These are phyloP conservation scores for Oryzias curvinotus DNA, from an alignment of 2,113 vertebrate genomes.

Conservation along the genomic window DNA sequence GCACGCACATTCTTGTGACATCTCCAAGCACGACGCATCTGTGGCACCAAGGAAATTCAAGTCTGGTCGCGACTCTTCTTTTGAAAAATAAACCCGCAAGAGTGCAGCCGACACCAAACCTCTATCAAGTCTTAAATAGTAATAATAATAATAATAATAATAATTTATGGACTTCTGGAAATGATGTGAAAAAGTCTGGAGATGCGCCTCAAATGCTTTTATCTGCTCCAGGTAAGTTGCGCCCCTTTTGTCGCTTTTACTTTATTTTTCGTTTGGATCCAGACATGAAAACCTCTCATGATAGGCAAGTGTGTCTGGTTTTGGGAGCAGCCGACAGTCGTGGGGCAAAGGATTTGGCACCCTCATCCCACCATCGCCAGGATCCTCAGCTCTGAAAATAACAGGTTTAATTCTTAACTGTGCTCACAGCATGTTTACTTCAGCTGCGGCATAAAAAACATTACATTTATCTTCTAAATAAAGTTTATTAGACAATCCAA, in stretches of 20 bases:
- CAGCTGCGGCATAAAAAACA: neutral
- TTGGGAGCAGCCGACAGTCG: neutral
- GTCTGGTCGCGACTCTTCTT: constrained; percentile 20
- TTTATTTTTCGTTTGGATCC: neutral
- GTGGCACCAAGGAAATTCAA: neutral
- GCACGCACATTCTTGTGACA: constrained; percentile 10
- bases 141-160: neutral
- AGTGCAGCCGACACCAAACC: neutral
- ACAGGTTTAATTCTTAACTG: neutral
- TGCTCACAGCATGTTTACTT: neutral
- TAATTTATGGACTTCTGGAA: neutral
- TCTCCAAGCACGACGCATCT: constrained; percentile 3
- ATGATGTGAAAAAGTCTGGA: constrained; percentile 50
- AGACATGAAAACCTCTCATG: neutral
- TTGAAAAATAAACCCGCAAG: neutral
- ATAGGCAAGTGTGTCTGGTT: neutral
- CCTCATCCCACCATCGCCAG: neutral
- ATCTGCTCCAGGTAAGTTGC: constrained; percentile 62
- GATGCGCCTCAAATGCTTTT: constrained; percentile 57
- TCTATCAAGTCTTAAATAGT: neutral
- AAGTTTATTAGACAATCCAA: no score
- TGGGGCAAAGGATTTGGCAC: constrained; percentile 3
- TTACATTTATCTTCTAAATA: no score
- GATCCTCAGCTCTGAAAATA: neutral
- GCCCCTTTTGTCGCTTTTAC: neutral